phyloP scores from a whole-genome alignment of 2,113 vertebrate species.

The Hassar affinis region DNA sequence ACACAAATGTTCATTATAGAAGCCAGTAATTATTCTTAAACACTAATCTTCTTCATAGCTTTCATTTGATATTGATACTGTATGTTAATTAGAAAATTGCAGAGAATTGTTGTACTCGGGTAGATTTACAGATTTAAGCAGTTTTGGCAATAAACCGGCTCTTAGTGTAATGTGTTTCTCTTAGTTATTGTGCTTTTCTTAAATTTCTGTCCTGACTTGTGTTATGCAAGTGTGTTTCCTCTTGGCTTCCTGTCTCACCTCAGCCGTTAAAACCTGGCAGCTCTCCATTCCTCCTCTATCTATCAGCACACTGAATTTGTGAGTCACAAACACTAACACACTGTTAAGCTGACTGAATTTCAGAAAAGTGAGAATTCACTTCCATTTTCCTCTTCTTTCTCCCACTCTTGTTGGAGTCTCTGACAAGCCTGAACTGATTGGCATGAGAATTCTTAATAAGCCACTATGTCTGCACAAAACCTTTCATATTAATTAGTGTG shows the following conservation, averaged over 20 bases:
- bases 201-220: constrained; percentile 8
- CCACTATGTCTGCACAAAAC: neutral
- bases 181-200: constrained; percentile 10
- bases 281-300: constrained; percentile 7
- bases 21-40: constrained; percentile 23
- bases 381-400: neutral
- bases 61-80: neutral
- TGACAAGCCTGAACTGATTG: constrained; percentile 1
- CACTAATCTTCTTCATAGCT: neutral
- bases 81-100: neutral
- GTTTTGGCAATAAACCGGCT: neutral
- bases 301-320: neutral
- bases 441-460: constrained; percentile 33
- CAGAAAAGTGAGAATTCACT: neutral
- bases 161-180: neutral
- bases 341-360: constrained; percentile 2
- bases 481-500: neutral
- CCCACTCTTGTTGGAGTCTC: neutral
- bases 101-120: neutral
- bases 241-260: constrained; percentile 60
- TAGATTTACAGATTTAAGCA: neutral
- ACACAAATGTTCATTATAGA: constrained; percentile 8
- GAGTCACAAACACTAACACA: neutral
- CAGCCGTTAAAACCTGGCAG: constrained; percentile 55
- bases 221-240: constrained; percentile 54